Evolutionary conservation across 2,113 vertebrate species (phyloP).

Genomic region (Oryzias celebensis): DNA sequence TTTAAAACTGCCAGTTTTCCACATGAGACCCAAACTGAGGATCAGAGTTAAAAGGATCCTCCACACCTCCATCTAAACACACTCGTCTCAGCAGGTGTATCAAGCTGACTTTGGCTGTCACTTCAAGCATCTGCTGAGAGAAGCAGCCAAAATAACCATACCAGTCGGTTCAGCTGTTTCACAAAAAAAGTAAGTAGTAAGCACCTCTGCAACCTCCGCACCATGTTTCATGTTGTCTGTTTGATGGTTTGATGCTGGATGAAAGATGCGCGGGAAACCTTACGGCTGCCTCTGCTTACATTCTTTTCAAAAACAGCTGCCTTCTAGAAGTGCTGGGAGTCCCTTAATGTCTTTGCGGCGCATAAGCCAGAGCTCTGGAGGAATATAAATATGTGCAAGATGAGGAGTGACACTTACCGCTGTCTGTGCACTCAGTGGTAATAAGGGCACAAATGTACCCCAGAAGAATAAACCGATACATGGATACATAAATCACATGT

Average conservation of each 20-base stretch:
- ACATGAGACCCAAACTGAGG: conserved; percentile 11
- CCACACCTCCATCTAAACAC: conserved; percentile 35
- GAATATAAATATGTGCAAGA: conserved; percentile 38
- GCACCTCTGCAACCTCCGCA: conserved; percentile 21
- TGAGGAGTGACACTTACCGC: conserved; percentile 16
- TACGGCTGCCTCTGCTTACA: conserved; percentile 46
- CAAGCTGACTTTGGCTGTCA: conserved; percentile 33
- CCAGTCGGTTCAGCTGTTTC: conserved; percentile 46
- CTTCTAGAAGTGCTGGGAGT: conserved; percentile 44
- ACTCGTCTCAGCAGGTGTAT: conserved; percentile 33
- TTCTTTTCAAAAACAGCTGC: conserved; percentile 39
- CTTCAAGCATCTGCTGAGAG: conserved; percentile 38
- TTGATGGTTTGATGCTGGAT: conserved; percentile 60
- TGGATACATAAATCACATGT: no score
- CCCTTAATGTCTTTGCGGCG: conserved; percentile 54
- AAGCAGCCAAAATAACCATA: conserved; percentile 42
- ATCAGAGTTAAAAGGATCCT: conserved; percentile 19
- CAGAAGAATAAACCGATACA: neutral
- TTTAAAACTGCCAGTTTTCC: neutral
- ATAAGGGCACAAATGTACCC: conserved; percentile 13
- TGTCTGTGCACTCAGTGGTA: conserved; percentile 11
- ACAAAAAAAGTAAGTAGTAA: conserved; percentile 43
- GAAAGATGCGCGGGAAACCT: conserved; percentile 45
- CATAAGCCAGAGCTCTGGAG: conserved; percentile 39
- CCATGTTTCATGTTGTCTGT: conserved; percentile 45